A percentile compares a stretch with the other conserved stretches of the same genome.
Conservation (phyloP, 23 tunicate species). For the Botrylloides violaceus region DNA sequence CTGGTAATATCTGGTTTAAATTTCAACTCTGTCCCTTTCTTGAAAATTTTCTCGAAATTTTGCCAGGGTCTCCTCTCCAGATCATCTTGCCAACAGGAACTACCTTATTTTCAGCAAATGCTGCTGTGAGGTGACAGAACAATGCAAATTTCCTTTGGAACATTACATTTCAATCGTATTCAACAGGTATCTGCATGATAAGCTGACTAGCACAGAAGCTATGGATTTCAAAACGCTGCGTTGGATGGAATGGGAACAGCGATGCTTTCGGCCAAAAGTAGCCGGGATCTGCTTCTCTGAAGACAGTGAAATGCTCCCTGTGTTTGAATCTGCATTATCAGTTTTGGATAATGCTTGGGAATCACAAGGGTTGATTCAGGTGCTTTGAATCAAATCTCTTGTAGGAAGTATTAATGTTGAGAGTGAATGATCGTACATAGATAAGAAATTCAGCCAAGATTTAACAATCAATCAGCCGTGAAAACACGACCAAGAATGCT, state of each 20-base stretch:
- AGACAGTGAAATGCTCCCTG: background rate
- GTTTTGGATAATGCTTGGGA: background rate
- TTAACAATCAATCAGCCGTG: too few species aligned
- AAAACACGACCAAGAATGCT: too few species aligned
- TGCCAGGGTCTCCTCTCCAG: background rate
- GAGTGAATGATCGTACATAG: too few species aligned
- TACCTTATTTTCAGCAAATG: conserved; percentile 45
- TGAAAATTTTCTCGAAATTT: background rate
- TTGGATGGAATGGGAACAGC: conserved; percentile 44
- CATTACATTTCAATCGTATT: background rate
- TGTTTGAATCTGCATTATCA: background rate
- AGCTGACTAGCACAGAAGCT: background rate
- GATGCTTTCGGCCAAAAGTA: conserved; percentile 9
- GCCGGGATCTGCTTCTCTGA: background rate
- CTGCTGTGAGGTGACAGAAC: conserved; percentile 17
- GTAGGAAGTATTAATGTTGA: too few species aligned
- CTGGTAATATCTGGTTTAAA: background rate
- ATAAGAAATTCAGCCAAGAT: too few species aligned
- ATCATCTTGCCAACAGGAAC: conserved; percentile 22
- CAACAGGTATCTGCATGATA: conserved; percentile 29
- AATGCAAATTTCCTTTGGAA: background rate
- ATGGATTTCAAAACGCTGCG: background rate
- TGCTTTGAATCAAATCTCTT: too few species aligned
- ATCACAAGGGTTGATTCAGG: background rate
- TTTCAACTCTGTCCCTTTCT: background rate